phyloP scores from a whole-genome alignment of 2,113 vertebrate species.

The Narcine bancroftii region DNA sequence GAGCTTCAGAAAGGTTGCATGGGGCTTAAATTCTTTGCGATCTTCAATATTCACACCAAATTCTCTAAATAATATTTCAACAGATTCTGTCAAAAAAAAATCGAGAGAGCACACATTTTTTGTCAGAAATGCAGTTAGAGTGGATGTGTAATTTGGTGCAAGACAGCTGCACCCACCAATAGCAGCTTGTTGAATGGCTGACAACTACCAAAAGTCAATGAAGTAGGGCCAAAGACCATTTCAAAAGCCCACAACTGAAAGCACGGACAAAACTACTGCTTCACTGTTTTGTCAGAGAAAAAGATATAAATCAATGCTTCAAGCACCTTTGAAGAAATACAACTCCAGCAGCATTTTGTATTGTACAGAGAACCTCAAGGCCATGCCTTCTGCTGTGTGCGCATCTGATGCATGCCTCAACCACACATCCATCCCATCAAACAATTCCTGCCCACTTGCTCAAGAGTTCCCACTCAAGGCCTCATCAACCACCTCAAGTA shows the following conservation, averaged over 20 bases:
- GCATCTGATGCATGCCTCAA: too few species aligned
- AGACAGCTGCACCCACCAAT: not conserved
- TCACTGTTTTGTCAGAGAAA: not conserved
- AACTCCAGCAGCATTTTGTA: too few species aligned
- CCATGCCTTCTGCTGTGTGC: too few species aligned
- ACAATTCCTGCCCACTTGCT: too few species aligned
- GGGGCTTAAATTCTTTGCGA: constrained; percentile 52
- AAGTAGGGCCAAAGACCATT: not conserved
- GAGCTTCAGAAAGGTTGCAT: constrained; percentile 53
- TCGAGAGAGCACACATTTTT: not conserved
- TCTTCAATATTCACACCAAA: constrained; percentile 44
- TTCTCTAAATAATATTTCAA: constrained; percentile 46
- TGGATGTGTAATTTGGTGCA: not conserved
- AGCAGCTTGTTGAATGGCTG: not conserved
- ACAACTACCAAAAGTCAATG: not conserved
- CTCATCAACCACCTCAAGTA: too few species aligned
- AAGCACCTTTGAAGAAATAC: too few species aligned
- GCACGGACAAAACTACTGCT: not conserved
- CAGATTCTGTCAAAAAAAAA: constrained; percentile 44
- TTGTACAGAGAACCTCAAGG: too few species aligned
- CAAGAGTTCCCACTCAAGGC: too few species aligned
- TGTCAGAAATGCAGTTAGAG: not conserved
- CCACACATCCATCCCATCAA: too few species aligned
- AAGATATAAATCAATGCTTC: too few species aligned
- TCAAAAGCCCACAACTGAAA: not conserved